Conservation (phyloP, 2,113 vertebrate species). For the Myocastor coypus region DNA sequence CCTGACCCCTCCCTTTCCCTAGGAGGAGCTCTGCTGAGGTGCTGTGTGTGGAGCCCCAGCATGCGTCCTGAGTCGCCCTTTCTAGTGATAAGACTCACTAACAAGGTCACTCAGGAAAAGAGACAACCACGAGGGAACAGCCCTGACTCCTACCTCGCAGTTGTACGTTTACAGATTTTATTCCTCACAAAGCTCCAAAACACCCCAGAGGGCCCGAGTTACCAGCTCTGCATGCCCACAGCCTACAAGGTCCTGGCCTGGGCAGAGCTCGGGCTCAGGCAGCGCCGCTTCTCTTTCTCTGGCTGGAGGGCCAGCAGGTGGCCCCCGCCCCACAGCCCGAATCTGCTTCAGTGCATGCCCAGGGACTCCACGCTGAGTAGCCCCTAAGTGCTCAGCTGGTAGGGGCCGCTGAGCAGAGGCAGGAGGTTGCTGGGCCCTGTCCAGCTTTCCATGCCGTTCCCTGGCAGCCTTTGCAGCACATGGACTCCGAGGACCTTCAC, state of each 20-base stretch:
- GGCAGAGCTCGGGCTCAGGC: not conserved
- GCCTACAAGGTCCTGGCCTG: not conserved
- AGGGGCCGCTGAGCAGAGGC: not conserved
- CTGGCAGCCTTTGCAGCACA: not conserved
- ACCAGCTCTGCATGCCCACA: not conserved
- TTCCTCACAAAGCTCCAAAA: not conserved
- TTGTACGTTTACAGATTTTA: not conserved
- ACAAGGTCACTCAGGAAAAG: not conserved
- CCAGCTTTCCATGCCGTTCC: not conserved
- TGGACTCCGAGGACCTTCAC: not conserved
- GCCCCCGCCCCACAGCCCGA: not conserved
- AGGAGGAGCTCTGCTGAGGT: not conserved
- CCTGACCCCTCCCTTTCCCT: not conserved
- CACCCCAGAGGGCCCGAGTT: not conserved
- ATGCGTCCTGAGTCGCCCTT: not conserved
- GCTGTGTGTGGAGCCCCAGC: not conserved
- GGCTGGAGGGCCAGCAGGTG: not conserved
- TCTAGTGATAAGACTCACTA: not conserved
- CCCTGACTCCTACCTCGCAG: not conserved
- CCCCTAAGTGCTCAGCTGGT: not conserved
- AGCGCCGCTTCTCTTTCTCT: not conserved
- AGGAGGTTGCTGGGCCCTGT: not conserved
- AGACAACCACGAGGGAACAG: rapidly evolving
- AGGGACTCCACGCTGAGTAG: not conserved
- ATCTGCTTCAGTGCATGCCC: not conserved